Conservation (phyloP, 2,797 vertebrate species). For the Darevskia nairensis region DNA sequence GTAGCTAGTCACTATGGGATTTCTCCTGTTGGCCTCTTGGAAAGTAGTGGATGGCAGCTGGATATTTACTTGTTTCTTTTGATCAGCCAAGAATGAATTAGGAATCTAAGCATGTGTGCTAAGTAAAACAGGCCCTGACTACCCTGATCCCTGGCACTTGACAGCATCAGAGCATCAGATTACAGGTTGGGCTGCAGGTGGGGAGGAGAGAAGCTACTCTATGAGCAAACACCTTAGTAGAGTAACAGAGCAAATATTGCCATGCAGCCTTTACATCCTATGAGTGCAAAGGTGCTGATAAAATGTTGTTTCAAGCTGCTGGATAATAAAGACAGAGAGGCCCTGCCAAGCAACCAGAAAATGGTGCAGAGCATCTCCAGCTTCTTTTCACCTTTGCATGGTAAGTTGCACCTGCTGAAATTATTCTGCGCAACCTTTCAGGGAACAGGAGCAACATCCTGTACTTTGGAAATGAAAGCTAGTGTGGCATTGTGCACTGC, state of each 20-base stretch:
- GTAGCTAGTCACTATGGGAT: constrained; percentile 8
- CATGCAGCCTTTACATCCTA: neutral
- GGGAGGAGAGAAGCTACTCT: neutral
- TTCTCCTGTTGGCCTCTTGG: constrained; percentile 17
- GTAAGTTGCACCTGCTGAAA: neutral
- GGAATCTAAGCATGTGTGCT: neutral
- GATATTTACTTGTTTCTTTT: neutral
- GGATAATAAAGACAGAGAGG: neutral
- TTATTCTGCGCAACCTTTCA: neutral
- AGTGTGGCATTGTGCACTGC: too few relatives aligned
- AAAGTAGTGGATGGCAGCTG: rapidly evolving
- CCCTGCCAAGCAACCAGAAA: neutral
- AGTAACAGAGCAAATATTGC: neutral
- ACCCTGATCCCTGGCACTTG: neutral
- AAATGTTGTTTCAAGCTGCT: neutral
- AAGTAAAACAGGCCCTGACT: rapidly evolving
- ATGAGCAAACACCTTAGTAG: neutral
- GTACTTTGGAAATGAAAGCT: neutral
- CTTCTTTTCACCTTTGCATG: neutral
- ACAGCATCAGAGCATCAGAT: neutral
- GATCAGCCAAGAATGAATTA: neutral
- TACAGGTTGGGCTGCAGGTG: neutral
- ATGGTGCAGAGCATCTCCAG: neutral
- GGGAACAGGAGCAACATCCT: neutral
- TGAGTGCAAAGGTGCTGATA: neutral